Evolutionary conservation across 2,888 invertebrate species (phyloP).

Genomic region (Euproctis similis): DNA sequence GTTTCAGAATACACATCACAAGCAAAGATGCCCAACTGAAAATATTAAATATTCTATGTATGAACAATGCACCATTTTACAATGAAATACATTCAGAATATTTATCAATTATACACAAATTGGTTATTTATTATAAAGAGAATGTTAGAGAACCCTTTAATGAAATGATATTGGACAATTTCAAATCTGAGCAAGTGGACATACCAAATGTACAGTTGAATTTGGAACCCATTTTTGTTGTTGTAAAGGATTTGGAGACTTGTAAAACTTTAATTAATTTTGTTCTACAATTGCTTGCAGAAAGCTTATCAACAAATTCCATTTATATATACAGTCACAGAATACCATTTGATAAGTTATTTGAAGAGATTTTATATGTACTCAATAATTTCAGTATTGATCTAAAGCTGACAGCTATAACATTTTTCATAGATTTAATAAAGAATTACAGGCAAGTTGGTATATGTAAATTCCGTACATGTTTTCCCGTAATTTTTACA

Average conservation of each 20-base stretch:
- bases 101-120: slow-evolving; percentile 45
- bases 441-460: slow-evolving; percentile 40
- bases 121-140: slow-evolving; percentile 59
- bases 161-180: slow-evolving; percentile 51
- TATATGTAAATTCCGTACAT: slow-evolving; percentile 32
- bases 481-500: slow-evolving; percentile 36
- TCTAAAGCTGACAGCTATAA: slow-evolving; percentile 46
- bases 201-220: slow-evolving; percentile 53
- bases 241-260: slow-evolving; percentile 42
- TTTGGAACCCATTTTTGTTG: slow-evolving; percentile 56
- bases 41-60: slow-evolving; percentile 69
- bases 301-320: slow-evolving; percentile 49
- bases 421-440: slow-evolving; percentile 50
- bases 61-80: slow-evolving; percentile 68
- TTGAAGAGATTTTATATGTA: slow-evolving; percentile 38
- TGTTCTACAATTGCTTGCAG: slow-evolving; percentile 48
- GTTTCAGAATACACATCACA: slow-evolving; percentile 64
- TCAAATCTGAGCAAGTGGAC: slow-evolving; percentile 53
- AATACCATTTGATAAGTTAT: slow-evolving; percentile 30
- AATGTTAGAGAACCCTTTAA: slow-evolving; percentile 16
- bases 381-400: slow-evolving; percentile 52
- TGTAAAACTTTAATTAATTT: slow-evolving; percentile 50
- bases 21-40: slow-evolving; percentile 75
- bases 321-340: slow-evolving; percentile 34
- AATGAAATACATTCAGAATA: slow-evolving; percentile 67